Percentiles rank a stretch among this genome's conserved stretches.
Conservation (phyloP, 2,113 vertebrate species). For the Sinocyclocheilus anophthalmus region DNA sequence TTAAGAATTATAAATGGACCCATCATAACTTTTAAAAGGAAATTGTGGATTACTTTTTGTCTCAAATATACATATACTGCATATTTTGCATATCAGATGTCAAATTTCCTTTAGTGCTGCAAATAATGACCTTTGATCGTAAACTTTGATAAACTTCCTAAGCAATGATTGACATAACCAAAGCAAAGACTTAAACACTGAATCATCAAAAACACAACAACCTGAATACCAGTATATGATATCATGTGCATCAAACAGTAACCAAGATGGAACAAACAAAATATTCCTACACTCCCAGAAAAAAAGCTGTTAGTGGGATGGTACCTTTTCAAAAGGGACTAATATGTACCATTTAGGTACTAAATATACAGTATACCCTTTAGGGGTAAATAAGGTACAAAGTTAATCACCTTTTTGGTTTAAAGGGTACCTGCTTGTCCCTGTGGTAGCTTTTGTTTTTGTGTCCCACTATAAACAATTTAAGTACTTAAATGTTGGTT, state of each 20-base stretch:
- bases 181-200: constrained; percentile 2
- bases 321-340: no score
- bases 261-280: not conserved
- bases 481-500: not conserved
- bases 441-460: no score
- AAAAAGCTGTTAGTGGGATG: no score
- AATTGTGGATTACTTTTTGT: not conserved
- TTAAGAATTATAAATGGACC: not conserved
- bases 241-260: not conserved
- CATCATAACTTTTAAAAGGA: not conserved
- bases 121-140: not conserved
- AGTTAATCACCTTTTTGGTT: no score
- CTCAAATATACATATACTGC: not conserved
- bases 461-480: not conserved
- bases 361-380: no score
- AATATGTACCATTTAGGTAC: no score
- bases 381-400: no score
- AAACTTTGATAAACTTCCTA: not conserved
- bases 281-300: not conserved
- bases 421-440: no score
- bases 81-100: not conserved
- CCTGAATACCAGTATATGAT: not conserved
- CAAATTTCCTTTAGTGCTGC: not conserved
- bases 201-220: not conserved
- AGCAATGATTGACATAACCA: constrained; percentile 29